phyloP scores from a whole-genome alignment of 2,113 vertebrate species.

The Varanus salvator region DNA sequence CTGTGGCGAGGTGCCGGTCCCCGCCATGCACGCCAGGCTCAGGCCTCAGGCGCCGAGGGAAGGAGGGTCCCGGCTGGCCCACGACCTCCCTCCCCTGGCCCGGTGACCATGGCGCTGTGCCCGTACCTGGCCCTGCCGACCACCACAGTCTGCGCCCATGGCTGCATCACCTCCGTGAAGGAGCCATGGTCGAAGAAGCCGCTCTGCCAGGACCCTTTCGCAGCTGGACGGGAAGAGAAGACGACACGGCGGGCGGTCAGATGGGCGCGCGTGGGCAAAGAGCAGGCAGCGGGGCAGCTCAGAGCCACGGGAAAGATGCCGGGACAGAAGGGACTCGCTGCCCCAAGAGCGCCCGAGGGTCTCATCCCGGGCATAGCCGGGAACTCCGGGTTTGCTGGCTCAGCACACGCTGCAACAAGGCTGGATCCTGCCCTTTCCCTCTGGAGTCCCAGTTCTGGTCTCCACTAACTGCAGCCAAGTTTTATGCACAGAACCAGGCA shows the following conservation, averaged over 20 bases:
- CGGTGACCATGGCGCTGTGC: not conserved
- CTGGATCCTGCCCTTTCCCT: too few relatives aligned
- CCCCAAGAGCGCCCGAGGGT: too few relatives aligned
- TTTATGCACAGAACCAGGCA: not conserved
- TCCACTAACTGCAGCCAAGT: not conserved
- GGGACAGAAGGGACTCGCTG: fast-evolving
- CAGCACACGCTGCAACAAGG: too few relatives aligned
- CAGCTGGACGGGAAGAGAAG: constrained; percentile 69
- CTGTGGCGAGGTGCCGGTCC: not conserved
- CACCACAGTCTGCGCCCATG: constrained; percentile 95
- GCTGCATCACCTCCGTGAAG: constrained; percentile 94
- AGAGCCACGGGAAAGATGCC: too few relatives aligned
- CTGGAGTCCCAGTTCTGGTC: too few relatives aligned
- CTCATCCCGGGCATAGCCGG: not conserved
- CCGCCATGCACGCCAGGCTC: not conserved
- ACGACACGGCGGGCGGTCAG: not conserved
- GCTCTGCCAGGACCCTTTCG: constrained; percentile 91
- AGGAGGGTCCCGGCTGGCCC: too few relatives aligned
- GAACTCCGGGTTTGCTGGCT: too few relatives aligned
- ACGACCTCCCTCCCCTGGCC: too few relatives aligned
- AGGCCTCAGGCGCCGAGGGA: fast-evolving
- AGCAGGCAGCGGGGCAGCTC: too few relatives aligned
- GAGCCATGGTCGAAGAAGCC: constrained; percentile 96
- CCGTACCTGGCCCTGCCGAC: constrained; percentile 91
- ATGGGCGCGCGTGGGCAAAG: too few relatives aligned